These are phyloP conservation scores for Callinectes sapidus DNA, from an alignment of 2,888 invertebrate species.

Conservation along the genomic window DNA sequence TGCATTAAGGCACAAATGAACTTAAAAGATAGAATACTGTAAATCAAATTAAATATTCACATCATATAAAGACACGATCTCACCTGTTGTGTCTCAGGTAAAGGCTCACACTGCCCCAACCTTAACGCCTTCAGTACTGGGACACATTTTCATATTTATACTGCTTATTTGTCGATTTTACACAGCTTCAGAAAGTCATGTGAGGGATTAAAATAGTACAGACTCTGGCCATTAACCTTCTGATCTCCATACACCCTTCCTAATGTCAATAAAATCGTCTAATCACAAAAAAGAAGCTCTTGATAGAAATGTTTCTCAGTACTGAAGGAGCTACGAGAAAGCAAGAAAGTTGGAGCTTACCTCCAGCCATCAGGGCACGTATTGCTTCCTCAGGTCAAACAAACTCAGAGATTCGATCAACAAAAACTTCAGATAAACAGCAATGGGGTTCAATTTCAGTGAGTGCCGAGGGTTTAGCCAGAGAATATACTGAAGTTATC, in stretches of 20 bases:
- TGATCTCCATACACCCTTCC: too few species aligned
- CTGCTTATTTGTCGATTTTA: too few species aligned
- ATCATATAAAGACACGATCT: not conserved
- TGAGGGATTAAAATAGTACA: too few species aligned
- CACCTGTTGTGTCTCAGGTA: not conserved
- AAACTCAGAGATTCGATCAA: not conserved
- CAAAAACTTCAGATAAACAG: not conserved
- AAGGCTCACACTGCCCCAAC: not conserved
- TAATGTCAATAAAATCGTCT: too few species aligned
- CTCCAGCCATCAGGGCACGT: not conserved
- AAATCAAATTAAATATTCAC: not conserved
- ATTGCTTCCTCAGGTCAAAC: not conserved
- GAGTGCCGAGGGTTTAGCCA: not conserved
- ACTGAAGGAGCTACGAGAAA: too few species aligned
- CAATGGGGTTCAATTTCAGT: not conserved
- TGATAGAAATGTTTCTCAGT: too few species aligned
- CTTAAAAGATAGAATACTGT: not conserved
- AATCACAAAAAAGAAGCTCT: too few species aligned
- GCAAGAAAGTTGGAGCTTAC: not conserved
- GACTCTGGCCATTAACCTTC: too few species aligned
- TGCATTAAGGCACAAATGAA: not conserved
- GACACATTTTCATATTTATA: too few species aligned
- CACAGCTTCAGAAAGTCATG: too few species aligned
- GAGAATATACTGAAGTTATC: too few species aligned
- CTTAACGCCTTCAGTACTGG: too few species aligned